phyloP scores from a whole-genome alignment of 2,888 invertebrate genomes.

The Chalcis sispes region DNA sequence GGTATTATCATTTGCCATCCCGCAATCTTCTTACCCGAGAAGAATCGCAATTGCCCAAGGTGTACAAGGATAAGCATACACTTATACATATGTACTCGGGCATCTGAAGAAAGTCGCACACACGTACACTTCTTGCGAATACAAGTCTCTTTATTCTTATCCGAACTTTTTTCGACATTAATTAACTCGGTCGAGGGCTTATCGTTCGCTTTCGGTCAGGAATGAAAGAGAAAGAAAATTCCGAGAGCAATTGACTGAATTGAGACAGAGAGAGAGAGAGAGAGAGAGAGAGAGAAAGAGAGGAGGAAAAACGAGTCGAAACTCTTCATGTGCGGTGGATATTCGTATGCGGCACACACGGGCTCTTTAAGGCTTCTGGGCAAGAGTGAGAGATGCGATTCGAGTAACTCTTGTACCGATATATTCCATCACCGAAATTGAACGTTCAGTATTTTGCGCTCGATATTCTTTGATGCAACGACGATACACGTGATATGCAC shows the following conservation, averaged over 20 bases:
- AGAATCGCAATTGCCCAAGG: constrained; percentile 32
- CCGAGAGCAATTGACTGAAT: too few species aligned
- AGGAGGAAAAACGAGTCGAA: too few species aligned
- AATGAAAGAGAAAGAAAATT: constrained; percentile 51
- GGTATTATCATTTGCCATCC: constrained; percentile 3
- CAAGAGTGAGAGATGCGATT: background rate
- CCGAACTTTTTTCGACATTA: constrained; percentile 68
- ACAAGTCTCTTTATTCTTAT: constrained; percentile 52
- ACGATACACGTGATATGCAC: background rate
- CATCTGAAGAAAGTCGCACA: constrained; percentile 9
- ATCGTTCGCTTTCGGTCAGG: constrained; percentile 59
- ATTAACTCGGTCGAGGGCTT: constrained; percentile 70
- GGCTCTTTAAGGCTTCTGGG: constrained; percentile 21
- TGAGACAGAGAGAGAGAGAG: constrained; percentile 53
- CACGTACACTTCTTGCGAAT: constrained; percentile 48
- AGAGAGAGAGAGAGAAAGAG: constrained; percentile 53
- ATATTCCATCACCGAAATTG: constrained; percentile 13
- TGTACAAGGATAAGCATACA: constrained; percentile 5
- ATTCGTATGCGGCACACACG: constrained; percentile 15
- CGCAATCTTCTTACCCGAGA: constrained; percentile 11
- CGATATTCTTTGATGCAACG: background rate
- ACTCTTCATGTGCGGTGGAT: constrained; percentile 29
- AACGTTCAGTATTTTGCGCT: constrained; percentile 11
- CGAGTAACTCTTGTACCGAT: constrained; percentile 27
- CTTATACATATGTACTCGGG: constrained; percentile 8